Conservation (phyloP, 2,888 invertebrate species). For the Phortica magna region DNA sequence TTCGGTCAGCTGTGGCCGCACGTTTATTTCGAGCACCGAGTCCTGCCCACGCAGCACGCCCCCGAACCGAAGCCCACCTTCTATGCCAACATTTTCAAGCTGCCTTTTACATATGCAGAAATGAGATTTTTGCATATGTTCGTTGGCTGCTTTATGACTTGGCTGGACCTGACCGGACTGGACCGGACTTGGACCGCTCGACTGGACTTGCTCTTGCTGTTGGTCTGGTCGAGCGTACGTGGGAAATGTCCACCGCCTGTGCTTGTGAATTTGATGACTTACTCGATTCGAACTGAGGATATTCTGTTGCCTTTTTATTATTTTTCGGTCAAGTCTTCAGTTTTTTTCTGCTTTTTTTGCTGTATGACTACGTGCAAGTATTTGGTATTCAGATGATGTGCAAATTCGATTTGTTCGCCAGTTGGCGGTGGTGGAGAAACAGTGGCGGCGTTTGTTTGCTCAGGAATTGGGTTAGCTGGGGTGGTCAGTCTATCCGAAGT, state of each 20-base stretch:
- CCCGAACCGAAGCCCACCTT: neutral
- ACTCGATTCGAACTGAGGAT: conserved; percentile 61
- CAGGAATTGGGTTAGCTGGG: neutral
- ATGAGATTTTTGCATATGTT: conserved; percentile 73
- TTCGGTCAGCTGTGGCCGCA: conserved; percentile 57
- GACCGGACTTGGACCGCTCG: neutral
- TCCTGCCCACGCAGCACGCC: conserved; percentile 35
- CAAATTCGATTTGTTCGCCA: conserved; percentile 73
- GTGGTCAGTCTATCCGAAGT: no score
- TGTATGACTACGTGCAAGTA: conserved; percentile 69
- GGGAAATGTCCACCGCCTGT: conserved; percentile 37
- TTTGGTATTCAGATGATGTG: conserved; percentile 77
- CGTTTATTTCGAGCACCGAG: conserved; percentile 26
- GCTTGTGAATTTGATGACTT: conserved; percentile 69
- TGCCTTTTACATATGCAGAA: conserved; percentile 24
- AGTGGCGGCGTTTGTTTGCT: conserved; percentile 45
- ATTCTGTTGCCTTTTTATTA: conserved; percentile 7
- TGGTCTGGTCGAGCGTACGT: conserved; percentile 8
- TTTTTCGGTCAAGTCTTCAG: conserved; percentile 31
- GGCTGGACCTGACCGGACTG: conserved; percentile 28
- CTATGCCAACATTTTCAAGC: neutral
- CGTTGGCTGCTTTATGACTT: conserved; percentile 63
- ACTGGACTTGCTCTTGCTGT: neutral
- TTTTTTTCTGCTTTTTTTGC: conserved; percentile 40
- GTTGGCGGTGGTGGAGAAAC: conserved; percentile 44